Percentiles rank a stretch among this genome's conserved stretches.
Conservation (phyloP, 2,888 invertebrate species). For the Callosobruchus maculatus region DNA sequence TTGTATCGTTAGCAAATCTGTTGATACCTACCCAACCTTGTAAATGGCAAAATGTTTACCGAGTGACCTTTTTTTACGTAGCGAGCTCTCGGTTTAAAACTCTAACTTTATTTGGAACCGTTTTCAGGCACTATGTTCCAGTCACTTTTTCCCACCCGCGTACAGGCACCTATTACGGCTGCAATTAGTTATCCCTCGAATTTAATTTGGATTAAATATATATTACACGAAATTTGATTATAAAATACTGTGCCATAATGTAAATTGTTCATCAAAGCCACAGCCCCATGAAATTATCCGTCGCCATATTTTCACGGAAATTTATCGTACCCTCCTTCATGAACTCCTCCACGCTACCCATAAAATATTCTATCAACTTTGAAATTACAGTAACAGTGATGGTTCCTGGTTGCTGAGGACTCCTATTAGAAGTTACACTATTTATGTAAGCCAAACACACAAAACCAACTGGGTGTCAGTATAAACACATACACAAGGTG, state of each 20-base stretch:
- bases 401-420: neutral
- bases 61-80: too few relatives aligned
- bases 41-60: too few relatives aligned
- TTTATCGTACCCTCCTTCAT: neutral
- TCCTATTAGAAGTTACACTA: too few relatives aligned
- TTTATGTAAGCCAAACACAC: too few relatives aligned
- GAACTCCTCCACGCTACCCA: neutral
- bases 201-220: conserved; percentile 30
- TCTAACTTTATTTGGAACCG: too few relatives aligned
- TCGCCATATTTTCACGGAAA: neutral
- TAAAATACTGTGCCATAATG: conserved; percentile 23
- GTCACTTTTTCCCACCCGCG: neutral
- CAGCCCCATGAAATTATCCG: conserved; percentile 27
- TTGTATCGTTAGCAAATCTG: too few relatives aligned
- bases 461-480: too few relatives aligned
- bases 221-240: conserved; percentile 24
- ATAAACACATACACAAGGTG: too few relatives aligned
- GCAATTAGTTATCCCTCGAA: conserved; percentile 22
- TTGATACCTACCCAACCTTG: too few relatives aligned
- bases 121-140: neutral
- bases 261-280: conserved; percentile 28
- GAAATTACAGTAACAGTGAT: neutral
- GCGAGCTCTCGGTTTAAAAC: too few relatives aligned
- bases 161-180: conserved; percentile 9
- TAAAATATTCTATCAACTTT: neutral